A percentile compares a stretch with the other conserved stretches of the same genome.
phyloP scores from a whole-genome alignment of 2,797 vertebrate species.

The Huso huso region DNA sequence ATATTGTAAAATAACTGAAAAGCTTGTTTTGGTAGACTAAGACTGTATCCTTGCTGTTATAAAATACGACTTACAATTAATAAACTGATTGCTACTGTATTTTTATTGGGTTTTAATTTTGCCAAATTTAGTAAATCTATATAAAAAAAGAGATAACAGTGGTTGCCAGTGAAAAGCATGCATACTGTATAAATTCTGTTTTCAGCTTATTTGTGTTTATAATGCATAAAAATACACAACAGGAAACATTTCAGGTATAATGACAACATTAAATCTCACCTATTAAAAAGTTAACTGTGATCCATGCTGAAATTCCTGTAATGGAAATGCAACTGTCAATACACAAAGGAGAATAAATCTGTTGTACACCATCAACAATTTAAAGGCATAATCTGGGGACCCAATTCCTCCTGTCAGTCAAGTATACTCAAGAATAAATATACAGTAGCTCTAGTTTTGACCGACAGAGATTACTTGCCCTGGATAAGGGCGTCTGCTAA shows the following conservation, averaged over 20 bases:
- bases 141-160: no score
- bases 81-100: neutral
- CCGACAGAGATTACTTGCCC: no score
- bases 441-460: no score
- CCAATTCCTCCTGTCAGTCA: no score
- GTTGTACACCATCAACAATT: neutral
- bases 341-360: neutral
- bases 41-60: no score
- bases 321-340: constrained; percentile 18
- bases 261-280: constrained; percentile 48
- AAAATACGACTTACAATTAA: no score
- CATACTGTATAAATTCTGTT: neutral
- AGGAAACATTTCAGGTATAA: neutral
- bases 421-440: no score
- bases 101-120: neutral
- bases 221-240: constrained; percentile 13
- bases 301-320: constrained; percentile 87
- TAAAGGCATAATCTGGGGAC: no score
- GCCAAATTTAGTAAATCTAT: neutral
- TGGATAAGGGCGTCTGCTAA: no score
- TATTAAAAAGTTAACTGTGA: constrained; percentile 88
- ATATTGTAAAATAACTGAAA: neutral
- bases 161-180: no score
- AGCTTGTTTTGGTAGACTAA: no score
- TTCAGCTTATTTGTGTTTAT: neutral